Base-by-base conservation (phyloP, 2,888 invertebrate species). In the Galerucella calmariensis region DNA sequence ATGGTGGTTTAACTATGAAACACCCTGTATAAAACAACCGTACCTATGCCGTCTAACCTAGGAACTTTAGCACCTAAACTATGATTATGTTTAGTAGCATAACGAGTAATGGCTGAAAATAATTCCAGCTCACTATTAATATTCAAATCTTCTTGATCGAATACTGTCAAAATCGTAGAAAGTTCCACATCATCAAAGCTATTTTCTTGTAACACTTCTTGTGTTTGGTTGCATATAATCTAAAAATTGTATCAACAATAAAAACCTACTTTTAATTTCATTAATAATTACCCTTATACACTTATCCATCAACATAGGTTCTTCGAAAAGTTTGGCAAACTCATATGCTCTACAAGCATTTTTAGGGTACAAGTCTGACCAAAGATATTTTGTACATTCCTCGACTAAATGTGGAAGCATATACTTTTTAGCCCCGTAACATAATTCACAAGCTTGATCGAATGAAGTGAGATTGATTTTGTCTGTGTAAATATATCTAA, bases 401-500 rank as follows among this genome's bases (percentile, higher is more conserved):
- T 95, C 93, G 0, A 95, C 94, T 10, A 96, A 89, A 85, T 93
- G 92, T 0, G 95, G 95, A 72, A 96, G 86, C 93, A 96, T 94
- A 82, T 96, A 96, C 83, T 96, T 96, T 83, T 96, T 96, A 11
- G 95, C 95, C 71, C 94, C 95, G 85, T 96, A 96, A 84, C 95
- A 96, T 51, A 96, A 86, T 82, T 96, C 95, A 85, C 95, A 95
- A 0, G 95, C 95, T 83, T 95, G 93, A 82, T 95, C 95, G 85
- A 96, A 95, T 0, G 95, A 94, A 75, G 91, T 91, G 11, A 95
- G 91, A 80, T 93, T 93, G 56, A 95, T 93, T 79, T 92, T 91
- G 82, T 95, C 95, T 9, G 95, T 94, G 83, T 96, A 96, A 72
- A 95, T 94, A 81, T 95, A 94, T 81, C 93, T 93, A 85, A 41